These are phyloP conservation scores for Drosophila kohkoa DNA, from an alignment of 1,140 invertebrate genomes.

Conservation along the genomic window DNA sequence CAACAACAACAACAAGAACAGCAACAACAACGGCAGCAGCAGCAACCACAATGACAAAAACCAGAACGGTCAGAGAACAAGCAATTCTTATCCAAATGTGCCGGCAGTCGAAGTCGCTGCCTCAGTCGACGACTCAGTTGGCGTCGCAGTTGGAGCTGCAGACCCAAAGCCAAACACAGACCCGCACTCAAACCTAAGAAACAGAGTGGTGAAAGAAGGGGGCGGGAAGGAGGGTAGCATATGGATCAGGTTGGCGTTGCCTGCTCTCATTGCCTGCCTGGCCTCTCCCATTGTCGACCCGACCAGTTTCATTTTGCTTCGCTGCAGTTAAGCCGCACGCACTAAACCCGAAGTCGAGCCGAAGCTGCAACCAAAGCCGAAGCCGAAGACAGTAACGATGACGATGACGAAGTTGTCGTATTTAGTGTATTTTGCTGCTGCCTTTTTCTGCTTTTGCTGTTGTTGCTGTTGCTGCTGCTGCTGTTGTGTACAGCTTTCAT, in stretches of 20 bases:
- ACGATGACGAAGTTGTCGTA: constrained; percentile 64
- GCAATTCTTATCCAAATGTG: constrained; percentile 76
- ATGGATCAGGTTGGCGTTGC: constrained; percentile 44
- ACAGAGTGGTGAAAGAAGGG: constrained; percentile 13
- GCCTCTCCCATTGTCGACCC: constrained; percentile 37
- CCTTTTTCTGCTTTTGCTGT: constrained; percentile 13
- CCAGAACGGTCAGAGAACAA: constrained; percentile 27
- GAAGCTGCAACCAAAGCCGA: neutral
- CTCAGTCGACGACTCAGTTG: neutral
- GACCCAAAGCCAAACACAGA: neutral
- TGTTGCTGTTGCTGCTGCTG: neutral
- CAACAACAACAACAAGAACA: constrained; percentile 23
- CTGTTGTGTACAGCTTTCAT: constrained; percentile 77
- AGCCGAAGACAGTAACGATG: neutral
- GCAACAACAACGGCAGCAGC: neutral
- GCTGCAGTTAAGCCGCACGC: constrained; percentile 76
- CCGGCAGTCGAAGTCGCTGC: constrained; percentile 16
- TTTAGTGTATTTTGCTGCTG: constrained; percentile 70
- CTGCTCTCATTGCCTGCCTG: constrained; percentile 61
- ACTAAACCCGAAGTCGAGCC: constrained; percentile 37
- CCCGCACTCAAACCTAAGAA: constrained; percentile 30
- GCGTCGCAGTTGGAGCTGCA: constrained; percentile 14
- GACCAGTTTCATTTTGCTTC: constrained; percentile 66
- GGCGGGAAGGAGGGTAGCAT: neutral
- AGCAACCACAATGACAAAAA: constrained; percentile 25